Evolutionary conservation across 2,113 vertebrate species (phyloP).

Genomic region (Oplegnathus fasciatus): DNA sequence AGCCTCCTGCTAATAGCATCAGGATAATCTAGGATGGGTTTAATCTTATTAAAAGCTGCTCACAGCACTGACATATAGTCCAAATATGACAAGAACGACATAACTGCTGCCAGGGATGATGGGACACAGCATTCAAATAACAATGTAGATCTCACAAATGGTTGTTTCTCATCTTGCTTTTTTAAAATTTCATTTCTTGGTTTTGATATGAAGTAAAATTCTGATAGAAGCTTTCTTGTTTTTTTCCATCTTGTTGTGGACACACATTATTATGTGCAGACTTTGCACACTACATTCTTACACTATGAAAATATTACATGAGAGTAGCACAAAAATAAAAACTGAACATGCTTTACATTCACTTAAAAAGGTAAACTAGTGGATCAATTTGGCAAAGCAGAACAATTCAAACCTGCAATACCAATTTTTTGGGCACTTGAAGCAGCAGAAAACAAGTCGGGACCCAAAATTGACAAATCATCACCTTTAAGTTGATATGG

Average conservation of each 20-base stretch:
- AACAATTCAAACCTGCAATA: background rate
- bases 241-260: background rate
- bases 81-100: background rate
- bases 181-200: background rate
- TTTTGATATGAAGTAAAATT: background rate
- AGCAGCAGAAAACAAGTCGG: background rate
- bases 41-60: slow-evolving; percentile 58
- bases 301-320: background rate
- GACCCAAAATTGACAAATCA: background rate
- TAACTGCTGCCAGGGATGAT: background rate
- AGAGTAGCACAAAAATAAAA: background rate
- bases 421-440: background rate
- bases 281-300: background rate
- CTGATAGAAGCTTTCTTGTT: background rate
- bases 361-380: background rate
- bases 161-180: background rate
- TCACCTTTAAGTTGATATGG: background rate
- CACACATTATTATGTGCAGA: background rate
- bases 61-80: background rate
- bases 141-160: background rate
- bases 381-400: background rate
- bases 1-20: slow-evolving; percentile 39
- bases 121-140: background rate
- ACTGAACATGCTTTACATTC: background rate
- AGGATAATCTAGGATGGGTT: slow-evolving; percentile 57